Evolutionary conservation across 2,888 invertebrate species (phyloP).

Genomic region (Oeneis ivallda): DNA sequence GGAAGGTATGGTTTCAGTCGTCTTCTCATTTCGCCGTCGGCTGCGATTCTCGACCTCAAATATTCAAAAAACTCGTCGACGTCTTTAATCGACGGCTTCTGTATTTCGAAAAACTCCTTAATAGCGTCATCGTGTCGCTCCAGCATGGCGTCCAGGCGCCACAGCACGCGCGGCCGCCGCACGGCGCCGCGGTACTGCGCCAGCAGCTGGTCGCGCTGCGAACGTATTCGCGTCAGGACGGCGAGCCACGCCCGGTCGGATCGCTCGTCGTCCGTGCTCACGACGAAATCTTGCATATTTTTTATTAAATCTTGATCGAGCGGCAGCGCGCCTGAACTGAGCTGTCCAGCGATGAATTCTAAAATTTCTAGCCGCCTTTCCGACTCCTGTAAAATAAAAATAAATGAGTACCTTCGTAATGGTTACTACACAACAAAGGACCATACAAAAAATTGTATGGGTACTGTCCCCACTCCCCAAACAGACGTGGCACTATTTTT

Average conservation of each 20-base stretch:
- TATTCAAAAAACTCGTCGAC: constrained; percentile 68
- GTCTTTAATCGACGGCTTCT: constrained; percentile 55
- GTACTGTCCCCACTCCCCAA: too few relatives aligned
- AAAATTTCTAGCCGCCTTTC: constrained; percentile 64
- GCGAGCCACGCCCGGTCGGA: constrained; percentile 67
- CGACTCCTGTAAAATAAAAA: constrained; percentile 51
- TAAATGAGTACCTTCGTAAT: too few relatives aligned
- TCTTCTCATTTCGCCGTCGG: constrained; percentile 42
- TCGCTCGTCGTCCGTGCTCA: constrained; percentile 54
- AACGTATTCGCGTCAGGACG: constrained; percentile 47
- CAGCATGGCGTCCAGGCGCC: constrained; percentile 57
- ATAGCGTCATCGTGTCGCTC: constrained; percentile 52
- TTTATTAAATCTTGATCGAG: constrained; percentile 60
- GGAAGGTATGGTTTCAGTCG: constrained; percentile 50
- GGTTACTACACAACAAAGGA: too few relatives aligned
- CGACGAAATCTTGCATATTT: constrained; percentile 54
- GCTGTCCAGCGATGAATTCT: constrained; percentile 67
- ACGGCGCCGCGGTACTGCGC: constrained; percentile 43
- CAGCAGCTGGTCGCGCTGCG: constrained; percentile 45
- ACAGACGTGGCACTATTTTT: too few relatives aligned
- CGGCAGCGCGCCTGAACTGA: constrained; percentile 64
- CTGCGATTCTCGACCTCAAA: constrained; percentile 50
- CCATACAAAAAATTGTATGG: too few relatives aligned
- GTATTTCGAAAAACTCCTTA: constrained; percentile 58
- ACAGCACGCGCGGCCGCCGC: constrained; percentile 58